Evolutionary conservation across 2,797 vertebrate genomes (phyloP).

Genomic region (Sitta carolinensis): DNA sequence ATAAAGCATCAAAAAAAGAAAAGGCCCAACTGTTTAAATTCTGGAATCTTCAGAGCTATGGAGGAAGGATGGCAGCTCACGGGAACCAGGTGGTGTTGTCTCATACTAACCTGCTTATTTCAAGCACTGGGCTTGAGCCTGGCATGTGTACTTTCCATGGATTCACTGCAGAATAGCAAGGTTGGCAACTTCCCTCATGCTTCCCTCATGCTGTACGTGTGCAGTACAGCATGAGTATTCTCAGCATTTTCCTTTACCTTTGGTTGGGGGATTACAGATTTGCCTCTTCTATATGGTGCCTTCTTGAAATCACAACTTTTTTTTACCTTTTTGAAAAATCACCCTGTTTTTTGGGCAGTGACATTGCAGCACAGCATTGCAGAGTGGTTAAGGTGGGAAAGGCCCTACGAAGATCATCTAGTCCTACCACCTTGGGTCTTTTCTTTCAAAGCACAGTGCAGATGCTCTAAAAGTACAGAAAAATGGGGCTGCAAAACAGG

Average conservation of each 20-base stretch:
- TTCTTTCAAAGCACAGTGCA: background rate
- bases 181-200: background rate
- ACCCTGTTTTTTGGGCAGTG: fast-evolving
- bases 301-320: background rate
- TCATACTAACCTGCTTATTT: background rate
- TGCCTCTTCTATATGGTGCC: background rate
- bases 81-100: background rate
- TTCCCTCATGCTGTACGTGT: background rate
- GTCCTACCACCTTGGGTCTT: background rate
- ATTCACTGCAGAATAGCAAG: background rate
- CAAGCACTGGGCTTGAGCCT: background rate
- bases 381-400: background rate
- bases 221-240: background rate
- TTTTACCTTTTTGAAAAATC: background rate
- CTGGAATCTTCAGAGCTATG: background rate
- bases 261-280: background rate
- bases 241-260: background rate
- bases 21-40: constrained; percentile 27
- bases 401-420: background rate
- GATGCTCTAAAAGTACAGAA: background rate
- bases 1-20: background rate
- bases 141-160: fast-evolving
- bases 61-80: background rate
- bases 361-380: background rate
- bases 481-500: background rate